phyloP scores from a whole-genome alignment of 2,113 vertebrate species.

The Pachycephala philippinensis region DNA sequence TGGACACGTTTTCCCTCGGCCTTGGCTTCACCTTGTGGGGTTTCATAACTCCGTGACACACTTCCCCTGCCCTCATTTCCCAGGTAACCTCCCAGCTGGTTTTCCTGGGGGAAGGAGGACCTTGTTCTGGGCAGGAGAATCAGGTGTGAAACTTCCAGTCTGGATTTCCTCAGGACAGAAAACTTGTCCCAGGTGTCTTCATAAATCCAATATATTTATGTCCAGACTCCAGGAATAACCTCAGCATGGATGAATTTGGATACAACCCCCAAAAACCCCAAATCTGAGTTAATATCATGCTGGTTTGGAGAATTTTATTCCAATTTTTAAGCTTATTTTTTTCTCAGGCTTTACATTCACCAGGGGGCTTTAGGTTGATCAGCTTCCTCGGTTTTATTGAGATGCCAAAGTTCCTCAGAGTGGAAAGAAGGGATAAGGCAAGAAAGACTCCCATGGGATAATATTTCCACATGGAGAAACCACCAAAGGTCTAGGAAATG shows the following conservation, averaged over 20 bases:
- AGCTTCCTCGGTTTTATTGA: not conserved
- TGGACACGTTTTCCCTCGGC: not conserved
- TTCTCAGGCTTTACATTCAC: not conserved
- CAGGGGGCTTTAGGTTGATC: not conserved
- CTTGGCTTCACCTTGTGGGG: not conserved
- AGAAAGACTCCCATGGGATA: not conserved
- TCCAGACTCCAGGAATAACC: not conserved
- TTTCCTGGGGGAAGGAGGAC: not conserved
- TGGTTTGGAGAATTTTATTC: not conserved
- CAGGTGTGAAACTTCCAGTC: not conserved
- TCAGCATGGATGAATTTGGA: not conserved
- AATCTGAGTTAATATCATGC: not conserved
- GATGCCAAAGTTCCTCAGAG: not conserved
- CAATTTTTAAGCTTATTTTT: not conserved
- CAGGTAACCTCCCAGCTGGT: not conserved
- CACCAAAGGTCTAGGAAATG: not conserved
- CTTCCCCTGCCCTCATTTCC: not conserved
- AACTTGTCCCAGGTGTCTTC: not conserved
- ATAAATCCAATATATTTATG: rapidly evolving
- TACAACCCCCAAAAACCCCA: not conserved
- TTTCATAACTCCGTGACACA: not conserved
- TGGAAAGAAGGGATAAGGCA: not conserved
- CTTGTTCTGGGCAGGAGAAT: not conserved
- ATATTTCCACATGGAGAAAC: not conserved
- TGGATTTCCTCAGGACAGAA: not conserved